A percentile compares a stretch with the other conserved stretches of the same genome.
These are phyloP conservation scores for Zaprionus lachaisei DNA, from an alignment of 1,140 invertebrate species.

Conservation along the genomic window DNA sequence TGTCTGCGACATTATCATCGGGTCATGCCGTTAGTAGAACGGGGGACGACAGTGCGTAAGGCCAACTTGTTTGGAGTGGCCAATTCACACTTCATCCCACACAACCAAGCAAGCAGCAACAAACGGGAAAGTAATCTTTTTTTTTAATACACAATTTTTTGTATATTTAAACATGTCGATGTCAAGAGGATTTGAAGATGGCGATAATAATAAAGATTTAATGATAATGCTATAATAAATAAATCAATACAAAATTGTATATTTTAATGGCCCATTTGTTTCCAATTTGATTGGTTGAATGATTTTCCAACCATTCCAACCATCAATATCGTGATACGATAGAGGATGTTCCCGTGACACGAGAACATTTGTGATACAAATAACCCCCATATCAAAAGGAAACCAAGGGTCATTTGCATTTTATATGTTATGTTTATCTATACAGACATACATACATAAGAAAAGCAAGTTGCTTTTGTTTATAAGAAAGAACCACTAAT, in stretches of 20 bases:
- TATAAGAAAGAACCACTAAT: background rate
- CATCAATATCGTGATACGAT: background rate
- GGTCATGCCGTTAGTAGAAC: conserved; percentile 5
- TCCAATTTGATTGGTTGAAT: background rate
- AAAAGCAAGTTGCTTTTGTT: background rate
- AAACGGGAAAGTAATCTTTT: conserved; percentile 88
- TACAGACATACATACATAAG: background rate
- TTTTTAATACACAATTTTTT: conserved; percentile 49
- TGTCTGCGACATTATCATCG: conserved; percentile 4
- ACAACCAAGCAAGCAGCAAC: conserved; percentile 12
- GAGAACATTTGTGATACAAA: background rate
- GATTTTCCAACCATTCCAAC: background rate
- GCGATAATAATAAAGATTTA: conserved; percentile 39
- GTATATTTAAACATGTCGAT: conserved; percentile 49
- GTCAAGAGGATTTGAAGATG: conserved; percentile 28
- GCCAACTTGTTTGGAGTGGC: conserved; percentile 17
- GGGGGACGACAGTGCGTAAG: background rate
- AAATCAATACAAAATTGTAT: conserved; percentile 16
- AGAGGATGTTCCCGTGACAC: background rate
- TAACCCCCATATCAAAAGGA: background rate
- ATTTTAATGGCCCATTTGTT: background rate
- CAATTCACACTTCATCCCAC: conserved; percentile 12
- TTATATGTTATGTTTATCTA: background rate
- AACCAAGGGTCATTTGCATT: background rate
- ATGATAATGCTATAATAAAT: conserved; percentile 51